Conservation (phyloP, 2,113 vertebrate species). For the Symphodus melops region DNA sequence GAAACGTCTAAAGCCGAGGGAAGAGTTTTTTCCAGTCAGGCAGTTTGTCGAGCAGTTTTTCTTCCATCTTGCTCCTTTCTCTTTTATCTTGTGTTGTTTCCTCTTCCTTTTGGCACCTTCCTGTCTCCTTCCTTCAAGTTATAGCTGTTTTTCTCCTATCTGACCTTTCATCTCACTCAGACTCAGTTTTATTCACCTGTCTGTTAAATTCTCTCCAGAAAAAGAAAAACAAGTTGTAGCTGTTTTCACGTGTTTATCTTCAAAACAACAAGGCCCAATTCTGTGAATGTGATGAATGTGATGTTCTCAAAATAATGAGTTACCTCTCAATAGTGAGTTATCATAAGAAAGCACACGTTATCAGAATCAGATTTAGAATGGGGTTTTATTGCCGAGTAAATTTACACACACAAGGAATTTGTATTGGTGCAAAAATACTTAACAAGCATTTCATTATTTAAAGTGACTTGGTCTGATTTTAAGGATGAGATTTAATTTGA, state of each 20-base stretch:
- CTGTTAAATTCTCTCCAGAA: background rate
- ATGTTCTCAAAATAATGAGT: no score
- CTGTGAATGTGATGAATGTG: no score
- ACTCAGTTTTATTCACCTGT: background rate
- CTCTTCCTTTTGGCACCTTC: background rate
- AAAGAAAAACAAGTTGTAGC: background rate
- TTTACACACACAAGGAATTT: no score
- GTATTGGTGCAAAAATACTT: no score
- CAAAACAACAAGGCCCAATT: no score
- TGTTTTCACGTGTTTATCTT: background rate
- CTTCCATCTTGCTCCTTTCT: background rate
- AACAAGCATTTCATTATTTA: no score
- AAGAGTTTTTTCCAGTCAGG: background rate
- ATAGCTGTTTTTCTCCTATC: constrained; percentile 10
- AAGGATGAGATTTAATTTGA: no score
- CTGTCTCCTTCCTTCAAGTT: background rate
- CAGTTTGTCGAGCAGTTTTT: background rate
- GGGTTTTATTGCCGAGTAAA: no score
- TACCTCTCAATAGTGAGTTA: no score
- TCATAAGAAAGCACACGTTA: no score
- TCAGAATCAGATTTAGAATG: no score
- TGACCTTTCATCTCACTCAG: background rate
- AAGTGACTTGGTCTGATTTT: no score
- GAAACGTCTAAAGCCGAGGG: background rate
- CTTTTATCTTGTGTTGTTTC: background rate